Percentiles rank a stretch among this genome's conserved stretches.
Evolutionary conservation across 92 coral and sea anemone species (phyloP).

Genomic region (Nematostella vectensis): DNA sequence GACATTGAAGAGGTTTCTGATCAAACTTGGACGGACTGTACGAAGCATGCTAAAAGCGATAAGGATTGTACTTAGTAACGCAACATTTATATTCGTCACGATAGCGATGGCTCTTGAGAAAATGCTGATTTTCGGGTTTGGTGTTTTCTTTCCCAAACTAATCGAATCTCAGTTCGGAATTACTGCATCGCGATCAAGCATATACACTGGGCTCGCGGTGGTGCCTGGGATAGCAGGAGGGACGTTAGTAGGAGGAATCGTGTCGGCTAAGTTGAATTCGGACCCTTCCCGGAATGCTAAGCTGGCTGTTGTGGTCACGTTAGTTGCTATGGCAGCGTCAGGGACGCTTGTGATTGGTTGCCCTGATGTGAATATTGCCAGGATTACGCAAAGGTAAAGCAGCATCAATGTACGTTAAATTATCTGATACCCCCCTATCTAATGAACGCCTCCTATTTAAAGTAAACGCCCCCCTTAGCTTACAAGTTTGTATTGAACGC

Average conservation of each 20-base stretch:
- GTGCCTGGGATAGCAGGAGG: constrained; percentile 44
- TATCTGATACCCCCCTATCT: too few relatives aligned
- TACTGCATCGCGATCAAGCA: constrained; percentile 25
- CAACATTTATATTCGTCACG: constrained; percentile 12
- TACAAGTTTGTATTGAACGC: too few relatives aligned
- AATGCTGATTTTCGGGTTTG: constrained; percentile 17
- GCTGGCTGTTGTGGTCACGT: constrained; percentile 24
- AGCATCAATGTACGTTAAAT: background rate
- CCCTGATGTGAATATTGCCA: constrained; percentile 28
- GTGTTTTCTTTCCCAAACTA: constrained; percentile 38
- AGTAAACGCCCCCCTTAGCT: too few relatives aligned
- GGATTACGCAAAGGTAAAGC: constrained; percentile 25
- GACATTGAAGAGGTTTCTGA: constrained; percentile 6
- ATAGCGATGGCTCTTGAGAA: constrained; percentile 13
- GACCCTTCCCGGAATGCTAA: constrained; percentile 22
- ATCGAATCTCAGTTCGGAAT: constrained; percentile 36
- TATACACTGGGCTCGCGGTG: constrained; percentile 31
- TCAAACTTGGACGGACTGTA: constrained; percentile 5
- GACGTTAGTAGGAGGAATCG: constrained; percentile 32
- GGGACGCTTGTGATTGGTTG: constrained; percentile 23
- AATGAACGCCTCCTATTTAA: too few relatives aligned
- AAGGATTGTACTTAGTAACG: constrained; percentile 2
- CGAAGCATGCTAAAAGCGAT: constrained; percentile 9
- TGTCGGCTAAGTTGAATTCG: constrained; percentile 19
- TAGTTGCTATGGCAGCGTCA: constrained; percentile 22